phyloP scores from a whole-genome alignment of 64 coral and sea anemone genomes.

The Hydrozoanthus tunicans region DNA sequence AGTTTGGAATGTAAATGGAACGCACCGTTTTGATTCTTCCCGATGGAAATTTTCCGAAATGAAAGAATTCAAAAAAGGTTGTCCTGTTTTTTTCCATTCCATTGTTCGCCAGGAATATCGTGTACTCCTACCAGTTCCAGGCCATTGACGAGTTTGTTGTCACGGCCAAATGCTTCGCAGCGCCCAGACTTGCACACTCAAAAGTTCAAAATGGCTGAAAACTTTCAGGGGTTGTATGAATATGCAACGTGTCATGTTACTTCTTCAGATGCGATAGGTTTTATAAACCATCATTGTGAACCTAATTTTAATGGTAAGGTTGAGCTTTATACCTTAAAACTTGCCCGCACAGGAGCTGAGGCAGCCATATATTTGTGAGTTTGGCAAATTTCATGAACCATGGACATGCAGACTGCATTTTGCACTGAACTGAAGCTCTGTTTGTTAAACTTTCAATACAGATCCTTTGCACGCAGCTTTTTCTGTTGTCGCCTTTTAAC shows the following conservation, averaged over 20 bases:
- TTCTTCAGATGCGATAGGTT: constrained; percentile 12
- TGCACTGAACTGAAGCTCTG: constrained; percentile 34
- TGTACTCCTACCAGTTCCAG: constrained; percentile 37
- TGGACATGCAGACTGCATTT: constrained; percentile 12
- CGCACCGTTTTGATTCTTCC: constrained; percentile 3
- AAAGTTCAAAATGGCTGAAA: constrained; percentile 8
- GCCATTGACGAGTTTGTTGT: constrained; percentile 24
- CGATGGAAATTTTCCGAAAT: constrained; percentile 21
- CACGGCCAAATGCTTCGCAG: constrained; percentile 13
- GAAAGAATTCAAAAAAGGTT: constrained; percentile 12
- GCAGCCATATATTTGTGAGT: background rate
- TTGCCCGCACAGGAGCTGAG: background rate
- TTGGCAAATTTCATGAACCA: background rate
- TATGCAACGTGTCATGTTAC: background rate
- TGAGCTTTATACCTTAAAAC: background rate
- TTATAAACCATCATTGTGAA: constrained; percentile 12
- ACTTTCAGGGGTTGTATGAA: constrained; percentile 10
- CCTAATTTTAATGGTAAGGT: background rate
- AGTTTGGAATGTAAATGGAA: constrained; percentile 27
- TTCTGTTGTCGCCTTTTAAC: constrained; percentile 2
- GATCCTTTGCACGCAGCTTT: constrained; percentile 36
- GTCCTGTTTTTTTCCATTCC: constrained; percentile 9
- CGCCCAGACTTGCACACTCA: background rate
- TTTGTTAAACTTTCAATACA: constrained; percentile 45
- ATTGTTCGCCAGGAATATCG: background rate